Evolutionary conservation across 2,113 vertebrate genomes (phyloP), one percentile per base, ranked within the genome.

Genomic region (Sinocyclocheilus grahami): DNA sequence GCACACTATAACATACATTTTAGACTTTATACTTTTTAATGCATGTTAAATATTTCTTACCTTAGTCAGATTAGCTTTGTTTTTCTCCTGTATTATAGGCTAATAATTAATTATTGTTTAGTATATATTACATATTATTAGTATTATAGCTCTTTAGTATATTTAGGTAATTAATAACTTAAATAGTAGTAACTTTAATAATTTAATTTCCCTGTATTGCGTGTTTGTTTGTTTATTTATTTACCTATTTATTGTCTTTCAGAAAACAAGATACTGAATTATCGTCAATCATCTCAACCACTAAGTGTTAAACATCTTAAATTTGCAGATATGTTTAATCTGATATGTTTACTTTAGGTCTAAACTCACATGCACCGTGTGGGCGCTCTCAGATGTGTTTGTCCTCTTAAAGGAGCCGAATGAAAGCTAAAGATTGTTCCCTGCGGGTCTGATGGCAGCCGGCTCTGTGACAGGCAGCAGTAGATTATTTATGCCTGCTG

Each of bases 401-500:
- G 63, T 53, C 42, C 46, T 82, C 42, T 82, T 2, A 71, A 82
- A 82, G 27, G 30, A 65, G 63, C 80, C 27, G 63, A 71, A 82
- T 71, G 81, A 67, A 82, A 71, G 81, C 55, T 71, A 74, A 48
- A 81, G 60, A 48, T 67, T 62, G 74, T 85, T 51, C 39, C 60
- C 24, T 33, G 9, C 24, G 18, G 46, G 69, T 39, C 82, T 51
- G 51, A 83, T 87, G 86, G 86, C 55, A 80, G 65, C 39, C 71
- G 18, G 51, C 27, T 27, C 79, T 80, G 58, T 81, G 46, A 85
- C 67, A 63, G 82, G 77, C 65, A 80, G 82, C 58, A 85, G 87
- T 82, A 77, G 76, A 82, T 85, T 65, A 85, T 82, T 85, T 88
- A 88, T 88, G 79, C 83, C 78, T 76, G 72, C 87, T 88, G 58